These are phyloP conservation scores for Chrysolina oricalcia DNA, from an alignment of 2,888 invertebrate species.

Conservation along the genomic window DNA sequence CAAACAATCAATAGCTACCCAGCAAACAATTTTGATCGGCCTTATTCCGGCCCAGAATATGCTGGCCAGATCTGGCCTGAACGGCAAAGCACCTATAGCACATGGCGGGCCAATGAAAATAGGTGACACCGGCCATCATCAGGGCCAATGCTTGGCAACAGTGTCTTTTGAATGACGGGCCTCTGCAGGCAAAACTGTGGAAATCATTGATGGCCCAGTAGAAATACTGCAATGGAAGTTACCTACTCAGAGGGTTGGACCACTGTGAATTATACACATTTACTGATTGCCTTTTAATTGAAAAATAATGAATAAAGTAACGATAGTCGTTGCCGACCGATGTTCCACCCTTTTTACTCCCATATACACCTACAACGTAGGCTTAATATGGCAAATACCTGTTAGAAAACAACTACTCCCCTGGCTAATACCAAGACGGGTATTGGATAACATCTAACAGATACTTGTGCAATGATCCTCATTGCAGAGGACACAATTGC, in stretches of 20 bases:
- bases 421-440: constrained; percentile 9
- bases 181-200: constrained; percentile 25
- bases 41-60: constrained; percentile 17
- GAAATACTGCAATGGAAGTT: constrained; percentile 29
- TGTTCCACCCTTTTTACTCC: no score
- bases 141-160: constrained; percentile 24
- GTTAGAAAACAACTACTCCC: background rate
- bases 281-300: constrained; percentile 23
- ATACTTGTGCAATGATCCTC: background rate
- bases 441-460: background rate
- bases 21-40: constrained; percentile 9
- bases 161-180: constrained; percentile 28
- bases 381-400: constrained; percentile 2
- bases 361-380: no score
- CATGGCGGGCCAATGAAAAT: constrained; percentile 12
- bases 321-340: background rate
- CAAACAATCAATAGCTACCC: no score
- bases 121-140: constrained; percentile 8
- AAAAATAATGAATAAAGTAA: constrained; percentile 15
- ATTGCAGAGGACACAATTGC: background rate
- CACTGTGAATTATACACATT: constrained; percentile 18
- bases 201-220: constrained; percentile 21
- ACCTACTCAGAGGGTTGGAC: constrained; percentile 26
- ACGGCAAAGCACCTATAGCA: constrained; percentile 10
- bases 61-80: background rate